Base-by-base conservation (phyloP, 2,113 vertebrate species). In the Hyperoodon ampullatus region DNA sequence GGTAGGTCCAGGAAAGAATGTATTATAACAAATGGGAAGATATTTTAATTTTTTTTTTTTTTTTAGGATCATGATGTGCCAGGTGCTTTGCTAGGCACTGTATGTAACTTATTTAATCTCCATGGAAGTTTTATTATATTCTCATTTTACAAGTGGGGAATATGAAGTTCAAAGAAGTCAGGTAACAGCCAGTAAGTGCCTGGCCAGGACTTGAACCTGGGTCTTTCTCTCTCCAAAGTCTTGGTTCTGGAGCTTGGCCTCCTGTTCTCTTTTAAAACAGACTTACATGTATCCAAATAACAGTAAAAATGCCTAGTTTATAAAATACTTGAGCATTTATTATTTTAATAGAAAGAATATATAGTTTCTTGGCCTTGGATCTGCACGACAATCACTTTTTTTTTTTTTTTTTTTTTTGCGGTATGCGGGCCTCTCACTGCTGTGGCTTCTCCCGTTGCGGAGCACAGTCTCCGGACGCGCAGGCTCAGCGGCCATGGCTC, bases 361-460 rank as follows among this genome's bases (percentile, higher is more conserved):
- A 21, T 19, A 44, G 39, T 90, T 86, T 85, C 55, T 65, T 93
- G 50, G 33, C 92, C 86, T 97, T 95, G 58, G 28, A 63, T 89
- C 21, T 70, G 44, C 90, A 8, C 55, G n/a, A 61, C 15, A 26
- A 21, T 85, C 16, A 42, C 2, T 65, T 60, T 89, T 95, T 90
- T 50, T 47, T 47, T 47, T 47, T 44, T 44, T 47, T 44, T 47
- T 47, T 47, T 47, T 47, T 47, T 47, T 47, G 47, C 47, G 47
- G 47, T 47, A 47, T 0, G 47, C 47, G 47, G 47, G 2, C 47
- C 47, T 47, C 47, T 47, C 11, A 47, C 11, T 47, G 47, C 0
- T 47, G 47, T 13, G 47, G 47, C 2, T 1, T 47, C 47, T 47
- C 47, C 47, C 11, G 0, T 47, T 47, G 47, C 2, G 47, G 11